Conservation (phyloP, 2,797 vertebrate species). For the Sphenopsis melanotis region DNA sequence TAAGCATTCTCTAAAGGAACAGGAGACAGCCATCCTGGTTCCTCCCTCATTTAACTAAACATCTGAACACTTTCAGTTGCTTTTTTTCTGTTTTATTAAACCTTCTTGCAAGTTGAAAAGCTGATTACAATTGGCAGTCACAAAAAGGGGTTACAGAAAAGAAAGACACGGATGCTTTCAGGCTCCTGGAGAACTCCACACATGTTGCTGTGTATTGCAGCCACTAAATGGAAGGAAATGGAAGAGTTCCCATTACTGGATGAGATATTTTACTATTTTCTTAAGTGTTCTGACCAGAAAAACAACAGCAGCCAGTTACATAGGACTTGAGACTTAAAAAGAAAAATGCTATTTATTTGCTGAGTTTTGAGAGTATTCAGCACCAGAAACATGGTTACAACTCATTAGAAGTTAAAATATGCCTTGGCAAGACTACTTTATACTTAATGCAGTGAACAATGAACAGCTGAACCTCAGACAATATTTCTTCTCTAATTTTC, state of each 20-base stretch:
- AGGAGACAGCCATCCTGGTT: background rate
- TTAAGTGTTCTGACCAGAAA: background rate
- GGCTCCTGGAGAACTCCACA: background rate
- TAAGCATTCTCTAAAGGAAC: background rate
- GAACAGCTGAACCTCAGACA: background rate
- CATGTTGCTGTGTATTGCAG: background rate
- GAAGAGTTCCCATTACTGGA: background rate
- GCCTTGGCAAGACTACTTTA: background rate
- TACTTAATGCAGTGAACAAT: background rate
- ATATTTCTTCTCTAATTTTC: background rate
- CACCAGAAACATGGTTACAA: background rate
- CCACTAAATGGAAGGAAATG: background rate
- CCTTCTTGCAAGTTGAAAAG: background rate
- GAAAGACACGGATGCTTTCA: fast-evolving
- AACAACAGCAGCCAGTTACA: background rate
- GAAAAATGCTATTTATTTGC: background rate
- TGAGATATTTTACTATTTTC: background rate
- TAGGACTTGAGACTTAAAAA: background rate
- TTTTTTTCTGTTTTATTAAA: background rate
- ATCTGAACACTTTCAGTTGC: background rate
- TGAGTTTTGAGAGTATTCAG: background rate
- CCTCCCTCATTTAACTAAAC: background rate
- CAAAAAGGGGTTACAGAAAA: background rate
- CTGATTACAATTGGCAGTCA: background rate
- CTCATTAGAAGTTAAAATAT: background rate